These are phyloP conservation scores for Lytechinus variegatus DNA, from an alignment of 35 echinoderm and acorn worm species.

Conservation along the genomic window DNA sequence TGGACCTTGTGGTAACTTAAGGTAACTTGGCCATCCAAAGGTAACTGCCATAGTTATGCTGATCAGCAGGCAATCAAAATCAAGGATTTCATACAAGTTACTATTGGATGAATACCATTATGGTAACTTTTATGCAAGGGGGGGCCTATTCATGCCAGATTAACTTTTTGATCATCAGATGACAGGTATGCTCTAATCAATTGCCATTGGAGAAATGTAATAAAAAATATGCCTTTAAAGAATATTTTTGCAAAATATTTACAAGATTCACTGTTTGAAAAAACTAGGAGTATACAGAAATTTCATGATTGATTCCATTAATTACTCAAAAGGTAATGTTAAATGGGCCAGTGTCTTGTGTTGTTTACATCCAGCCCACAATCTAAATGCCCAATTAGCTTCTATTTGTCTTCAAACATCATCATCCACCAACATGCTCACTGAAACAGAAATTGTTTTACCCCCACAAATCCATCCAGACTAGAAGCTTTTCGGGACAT, in stretches of 20 bases:
- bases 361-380: constrained; percentile 1
- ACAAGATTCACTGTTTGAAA: not conserved
- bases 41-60: no score
- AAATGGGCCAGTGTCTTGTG: not conserved
- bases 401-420: not conserved
- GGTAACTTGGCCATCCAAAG: no score
- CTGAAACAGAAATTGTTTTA: not conserved
- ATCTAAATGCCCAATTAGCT: not conserved
- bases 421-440: not conserved
- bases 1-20: no score
- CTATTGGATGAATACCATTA: no score
- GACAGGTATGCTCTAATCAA: no score
- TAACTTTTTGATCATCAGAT: no score
- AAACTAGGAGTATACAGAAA: not conserved
- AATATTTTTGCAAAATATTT: not conserved
- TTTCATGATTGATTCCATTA: not conserved
- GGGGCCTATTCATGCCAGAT: no score
- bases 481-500: not conserved
- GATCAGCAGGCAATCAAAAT: no score
- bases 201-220: no score
- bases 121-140: no score
- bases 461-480: not conserved
- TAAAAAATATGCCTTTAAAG: no score
- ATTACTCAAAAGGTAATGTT: not conserved
- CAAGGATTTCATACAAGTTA: no score